phyloP scores from a whole-genome alignment of 2,113 vertebrate genomes.

The Helogale parvula region DNA sequence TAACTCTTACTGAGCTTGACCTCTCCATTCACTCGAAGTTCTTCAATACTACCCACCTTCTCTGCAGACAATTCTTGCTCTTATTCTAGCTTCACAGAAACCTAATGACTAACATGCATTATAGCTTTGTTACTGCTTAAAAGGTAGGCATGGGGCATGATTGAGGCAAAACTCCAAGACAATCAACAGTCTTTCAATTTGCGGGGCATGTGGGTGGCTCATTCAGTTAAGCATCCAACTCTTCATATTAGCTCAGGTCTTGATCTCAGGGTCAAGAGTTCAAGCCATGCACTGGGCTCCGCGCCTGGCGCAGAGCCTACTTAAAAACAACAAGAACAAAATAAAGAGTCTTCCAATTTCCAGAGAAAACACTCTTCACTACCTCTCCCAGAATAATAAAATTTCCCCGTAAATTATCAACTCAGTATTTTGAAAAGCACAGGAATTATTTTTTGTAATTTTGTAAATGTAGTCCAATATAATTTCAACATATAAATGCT shows the following conservation, averaged over 20 bases:
- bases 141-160: not conserved
- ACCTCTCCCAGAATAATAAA: not conserved
- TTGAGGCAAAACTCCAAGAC: not conserved
- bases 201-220: not conserved
- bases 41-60: not conserved
- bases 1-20: not conserved
- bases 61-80: not conserved
- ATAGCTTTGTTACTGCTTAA: constrained; percentile 13
- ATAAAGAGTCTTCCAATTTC: not conserved
- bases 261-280: too few species aligned
- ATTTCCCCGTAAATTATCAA: constrained; percentile 1
- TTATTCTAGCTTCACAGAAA: constrained; percentile 25
- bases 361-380: constrained; percentile 19
- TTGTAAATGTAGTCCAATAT: not conserved
- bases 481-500: constrained; percentile 6
- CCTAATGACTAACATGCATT: not conserved
- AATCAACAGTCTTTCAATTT: not conserved
- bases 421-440: constrained; percentile 4
- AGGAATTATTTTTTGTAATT: not conserved
- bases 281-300: too few species aligned
- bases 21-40: constrained; percentile 10
- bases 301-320: too few species aligned
- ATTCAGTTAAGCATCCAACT: too few species aligned
- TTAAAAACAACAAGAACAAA: too few species aligned
- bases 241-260: too few species aligned